These are phyloP conservation scores for Tuta absoluta DNA, from an alignment of 2,888 invertebrate genomes.

Conservation along the genomic window DNA sequence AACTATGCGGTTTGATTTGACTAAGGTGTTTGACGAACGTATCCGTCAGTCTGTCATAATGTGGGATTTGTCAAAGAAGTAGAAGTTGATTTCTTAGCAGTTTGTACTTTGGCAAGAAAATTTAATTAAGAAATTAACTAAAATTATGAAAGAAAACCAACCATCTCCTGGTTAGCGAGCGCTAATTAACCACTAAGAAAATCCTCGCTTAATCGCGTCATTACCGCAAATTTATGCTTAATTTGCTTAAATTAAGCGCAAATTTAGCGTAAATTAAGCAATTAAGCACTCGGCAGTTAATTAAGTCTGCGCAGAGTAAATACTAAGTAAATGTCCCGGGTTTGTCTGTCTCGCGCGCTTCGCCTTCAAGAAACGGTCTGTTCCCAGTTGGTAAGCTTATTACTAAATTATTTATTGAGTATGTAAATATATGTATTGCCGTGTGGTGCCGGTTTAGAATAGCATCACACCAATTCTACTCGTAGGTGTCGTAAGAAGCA, in stretches of 20 bases:
- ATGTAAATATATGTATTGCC: too few relatives aligned
- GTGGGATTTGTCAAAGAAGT: too few relatives aligned
- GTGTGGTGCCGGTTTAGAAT: too few relatives aligned
- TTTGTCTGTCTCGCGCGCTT: background rate
- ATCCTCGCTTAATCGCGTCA: conserved; percentile 54
- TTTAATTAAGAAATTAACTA: too few relatives aligned
- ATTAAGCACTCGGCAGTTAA: conserved; percentile 24
- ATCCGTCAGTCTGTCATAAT: too few relatives aligned
- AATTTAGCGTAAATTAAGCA: conserved; percentile 32
- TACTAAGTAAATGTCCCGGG: conserved; percentile 10
- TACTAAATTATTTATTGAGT: too few relatives aligned
- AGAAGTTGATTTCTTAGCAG: too few relatives aligned
- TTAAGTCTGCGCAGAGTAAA: conserved; percentile 19
- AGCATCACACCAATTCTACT: too few relatives aligned
- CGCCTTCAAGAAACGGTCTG: background rate
- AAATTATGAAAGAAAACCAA: background rate
- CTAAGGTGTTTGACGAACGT: too few relatives aligned
- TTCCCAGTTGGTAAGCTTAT: background rate
- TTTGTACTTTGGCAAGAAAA: too few relatives aligned
- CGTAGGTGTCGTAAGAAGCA: too few relatives aligned
- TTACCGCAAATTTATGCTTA: conserved; percentile 42
- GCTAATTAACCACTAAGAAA: conserved; percentile 36
- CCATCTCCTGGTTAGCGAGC: background rate
- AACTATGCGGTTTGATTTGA: too few relatives aligned
- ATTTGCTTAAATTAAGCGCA: conserved; percentile 26